Evolutionary conservation across 1,140 invertebrate species (phyloP).

Genomic region (roundworm (Caenorhabditis elegans)): DNA sequence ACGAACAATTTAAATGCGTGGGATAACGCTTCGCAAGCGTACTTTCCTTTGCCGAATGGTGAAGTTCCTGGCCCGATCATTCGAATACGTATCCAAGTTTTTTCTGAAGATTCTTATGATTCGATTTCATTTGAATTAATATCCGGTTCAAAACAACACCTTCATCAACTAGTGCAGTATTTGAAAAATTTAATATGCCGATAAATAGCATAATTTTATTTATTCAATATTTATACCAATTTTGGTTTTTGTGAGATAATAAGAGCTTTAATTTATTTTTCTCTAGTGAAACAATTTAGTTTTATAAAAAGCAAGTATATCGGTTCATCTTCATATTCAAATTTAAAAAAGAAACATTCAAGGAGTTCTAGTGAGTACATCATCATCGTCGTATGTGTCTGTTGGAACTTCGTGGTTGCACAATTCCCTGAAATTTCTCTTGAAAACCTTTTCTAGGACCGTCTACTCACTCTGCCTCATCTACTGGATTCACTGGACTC

Average conservation of each 20-base stretch:
- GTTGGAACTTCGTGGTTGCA: too few relatives aligned
- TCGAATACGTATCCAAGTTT: neutral
- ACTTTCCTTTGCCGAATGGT: neutral
- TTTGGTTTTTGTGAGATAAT: too few relatives aligned
- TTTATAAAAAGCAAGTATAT: too few relatives aligned
- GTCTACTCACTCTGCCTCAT: neutral
- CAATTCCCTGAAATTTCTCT: too few relatives aligned
- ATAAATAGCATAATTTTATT: neutral
- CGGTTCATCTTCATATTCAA: too few relatives aligned
- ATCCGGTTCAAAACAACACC: neutral
- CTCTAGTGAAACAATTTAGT: too few relatives aligned
- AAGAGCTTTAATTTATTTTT: too few relatives aligned
- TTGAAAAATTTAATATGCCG: constrained; percentile 2
- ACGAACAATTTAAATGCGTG: neutral
- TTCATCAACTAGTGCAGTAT: constrained; percentile 3
- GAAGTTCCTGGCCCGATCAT: neutral
- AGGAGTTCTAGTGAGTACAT: neutral
- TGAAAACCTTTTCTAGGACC: too few relatives aligned
- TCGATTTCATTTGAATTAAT: neutral
- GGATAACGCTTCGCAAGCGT: neutral
- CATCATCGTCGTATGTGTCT: neutral
- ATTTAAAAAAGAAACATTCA: too few relatives aligned
- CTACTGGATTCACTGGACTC: neutral
- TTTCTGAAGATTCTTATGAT: neutral
- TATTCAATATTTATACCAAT: too few relatives aligned